Percentiles rank a stretch among this genome's conserved stretches.
phyloP scores from a whole-genome alignment of 2,888 invertebrate genomes.

The Boloria selene region DNA sequence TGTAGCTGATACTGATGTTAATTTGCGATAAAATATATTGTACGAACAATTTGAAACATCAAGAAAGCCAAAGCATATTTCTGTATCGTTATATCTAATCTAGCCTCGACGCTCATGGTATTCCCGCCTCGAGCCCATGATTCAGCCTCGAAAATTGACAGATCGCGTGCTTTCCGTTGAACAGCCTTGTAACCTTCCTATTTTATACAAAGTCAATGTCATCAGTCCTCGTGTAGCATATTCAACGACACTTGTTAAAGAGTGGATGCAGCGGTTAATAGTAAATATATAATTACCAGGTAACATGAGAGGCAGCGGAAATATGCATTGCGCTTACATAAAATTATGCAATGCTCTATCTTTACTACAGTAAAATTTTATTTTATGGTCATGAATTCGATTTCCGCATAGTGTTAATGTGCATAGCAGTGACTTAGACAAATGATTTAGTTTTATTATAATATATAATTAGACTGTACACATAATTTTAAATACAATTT shows the following conservation, averaged over 20 bases:
- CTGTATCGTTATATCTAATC: constrained; percentile 40
- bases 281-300: constrained; percentile 13
- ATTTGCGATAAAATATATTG: constrained; percentile 22
- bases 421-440: too few relatives aligned
- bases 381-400: too few relatives aligned
- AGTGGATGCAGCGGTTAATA: not conserved
- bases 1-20: not conserved
- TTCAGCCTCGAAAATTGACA: constrained; percentile 58
- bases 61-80: constrained; percentile 33
- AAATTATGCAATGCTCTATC: too few relatives aligned
- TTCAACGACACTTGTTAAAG: constrained; percentile 8
- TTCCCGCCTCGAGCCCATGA: constrained; percentile 34
- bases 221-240: constrained; percentile 1
- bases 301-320: constrained; percentile 11
- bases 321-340: constrained; percentile 1
- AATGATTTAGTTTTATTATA: too few relatives aligned
- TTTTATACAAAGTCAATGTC: constrained; percentile 64
- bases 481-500: too few relatives aligned
- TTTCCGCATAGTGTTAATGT: too few relatives aligned
- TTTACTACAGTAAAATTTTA: too few relatives aligned
- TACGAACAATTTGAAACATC: constrained; percentile 25
- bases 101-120: constrained; percentile 37
- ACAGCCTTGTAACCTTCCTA: constrained; percentile 48
- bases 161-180: constrained; percentile 61
- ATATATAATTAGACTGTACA: too few relatives aligned